Evolutionary conservation across 2,113 vertebrate species (phyloP), one percentile per base, ranked within the genome.

Genomic region (Elgaria multicarinata): DNA sequence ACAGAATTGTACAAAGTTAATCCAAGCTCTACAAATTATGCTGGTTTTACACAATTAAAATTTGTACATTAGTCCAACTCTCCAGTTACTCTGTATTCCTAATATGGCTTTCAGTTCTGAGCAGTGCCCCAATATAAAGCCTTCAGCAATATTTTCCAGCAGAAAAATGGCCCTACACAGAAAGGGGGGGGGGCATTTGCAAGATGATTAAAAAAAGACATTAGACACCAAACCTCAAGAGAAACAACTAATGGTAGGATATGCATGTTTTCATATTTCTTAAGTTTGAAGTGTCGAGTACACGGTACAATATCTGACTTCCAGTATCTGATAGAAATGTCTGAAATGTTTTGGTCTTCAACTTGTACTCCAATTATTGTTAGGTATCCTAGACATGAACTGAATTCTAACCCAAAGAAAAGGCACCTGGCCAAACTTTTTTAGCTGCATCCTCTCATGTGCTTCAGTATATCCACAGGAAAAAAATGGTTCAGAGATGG

Each of bases 371-470:
- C 13, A 46, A 67, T 18, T 53, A 42, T 83, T 39, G 36, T 83
- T 83, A 67, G 71, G 77, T 22, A 79, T 50, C 33, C 33, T 69
- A 67, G 44, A 31, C 62, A 75, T 33, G 39, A 85, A 75, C 26
- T 74, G 26, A 74, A 58, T 44, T 82, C 10, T 69, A 33, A 71
- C 16, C 53, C 33, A 90, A 62, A 89, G 0, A 58, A 91, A 96
- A 95, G 94, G 93, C 93, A 96, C 93, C 91, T 90, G 80, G 90
- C 91, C 72, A 78, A 77, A 89, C 89, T 64, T 71, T 53, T 5
- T 67, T 72, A 67, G 46, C 33, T 71, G 66, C 46, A 78, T 78
- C 10, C 62, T 89, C 50, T 42, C n/a, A 69, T 26, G 22, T 85
- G 44, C 46, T 42, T n/a, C 18, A 69, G n/a, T 85, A 39, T 20